Conservation (phyloP, 2,113 vertebrate species). For the Oxygymnocypris stewartii region DNA sequence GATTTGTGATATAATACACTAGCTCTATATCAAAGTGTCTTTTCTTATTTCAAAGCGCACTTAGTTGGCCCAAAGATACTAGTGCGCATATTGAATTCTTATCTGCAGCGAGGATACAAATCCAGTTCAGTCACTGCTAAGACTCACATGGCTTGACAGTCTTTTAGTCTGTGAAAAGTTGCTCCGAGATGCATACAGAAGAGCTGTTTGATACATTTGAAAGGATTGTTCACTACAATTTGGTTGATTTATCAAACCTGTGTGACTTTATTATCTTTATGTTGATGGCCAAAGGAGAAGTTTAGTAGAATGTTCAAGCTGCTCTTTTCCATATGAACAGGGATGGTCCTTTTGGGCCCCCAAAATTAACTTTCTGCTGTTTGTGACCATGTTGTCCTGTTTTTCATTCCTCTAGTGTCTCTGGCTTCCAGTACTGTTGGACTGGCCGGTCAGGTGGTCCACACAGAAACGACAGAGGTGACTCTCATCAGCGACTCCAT, state of each 20-base stretch:
- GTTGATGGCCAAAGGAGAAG: neutral
- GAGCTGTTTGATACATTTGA: neutral
- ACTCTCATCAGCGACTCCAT: slow-evolving; percentile 88
- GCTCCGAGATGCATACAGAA: neutral
- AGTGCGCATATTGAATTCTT: neutral
- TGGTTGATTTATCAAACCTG: neutral
- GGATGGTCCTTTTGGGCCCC: neutral
- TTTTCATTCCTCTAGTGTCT: slow-evolving; percentile 80
- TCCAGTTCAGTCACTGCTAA: slow-evolving; percentile 17
- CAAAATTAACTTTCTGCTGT: neutral
- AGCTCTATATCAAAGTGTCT: slow-evolving; percentile 37
- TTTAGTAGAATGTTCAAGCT: neutral
- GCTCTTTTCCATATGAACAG: neutral
- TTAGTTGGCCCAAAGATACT: neutral
- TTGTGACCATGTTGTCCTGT: slow-evolving; percentile 49
- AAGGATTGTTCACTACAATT: neutral
- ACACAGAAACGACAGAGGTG: slow-evolving; percentile 96
- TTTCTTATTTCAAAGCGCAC: slow-evolving; percentile 23
- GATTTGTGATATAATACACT: slow-evolving; percentile 16
- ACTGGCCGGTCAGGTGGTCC: slow-evolving; percentile 94
- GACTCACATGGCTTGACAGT: neutral
- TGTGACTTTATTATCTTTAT: neutral
- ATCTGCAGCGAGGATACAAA: neutral
- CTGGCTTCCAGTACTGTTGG: slow-evolving; percentile 96
- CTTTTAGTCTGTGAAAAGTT: slow-evolving; percentile 4